phyloP scores from a whole-genome alignment of 1,140 invertebrate species.

The Platyscapa corneri region DNA sequence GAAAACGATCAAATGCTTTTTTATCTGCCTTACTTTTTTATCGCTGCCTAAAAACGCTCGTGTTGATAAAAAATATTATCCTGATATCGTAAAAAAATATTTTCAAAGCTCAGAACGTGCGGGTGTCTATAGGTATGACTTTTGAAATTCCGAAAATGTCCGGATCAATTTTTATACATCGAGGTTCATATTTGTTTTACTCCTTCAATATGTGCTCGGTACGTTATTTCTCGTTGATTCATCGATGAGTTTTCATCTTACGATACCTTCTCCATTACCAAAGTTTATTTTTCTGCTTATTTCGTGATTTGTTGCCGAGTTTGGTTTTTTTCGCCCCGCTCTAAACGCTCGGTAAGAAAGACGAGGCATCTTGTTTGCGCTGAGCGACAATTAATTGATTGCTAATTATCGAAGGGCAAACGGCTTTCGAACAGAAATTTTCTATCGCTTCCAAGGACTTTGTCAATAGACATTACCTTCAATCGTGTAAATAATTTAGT shows the following conservation, averaged over 20 bases:
- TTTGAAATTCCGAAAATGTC: slow-evolving; percentile 4
- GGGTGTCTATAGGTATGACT: not conserved
- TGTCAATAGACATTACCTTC: too few species aligned
- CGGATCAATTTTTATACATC: not conserved
- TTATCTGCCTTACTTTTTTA: not conserved
- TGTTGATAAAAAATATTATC: not conserved
- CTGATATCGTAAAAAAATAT: not conserved
- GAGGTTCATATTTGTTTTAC: slow-evolving; percentile 3
- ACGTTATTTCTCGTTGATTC: slow-evolving; percentile 1
- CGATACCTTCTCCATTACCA: slow-evolving; percentile 1
- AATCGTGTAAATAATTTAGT: too few species aligned
- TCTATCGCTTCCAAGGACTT: too few species aligned
- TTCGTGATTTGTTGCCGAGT: not conserved
- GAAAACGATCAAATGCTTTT: not conserved
- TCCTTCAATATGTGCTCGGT: not conserved
- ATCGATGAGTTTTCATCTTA: slow-evolving; percentile 17
- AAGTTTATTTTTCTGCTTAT: slow-evolving; percentile 10
- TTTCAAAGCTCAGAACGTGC: not conserved
- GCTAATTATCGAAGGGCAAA: too few species aligned
- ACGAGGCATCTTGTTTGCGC: not conserved
- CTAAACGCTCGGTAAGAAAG: too few species aligned
- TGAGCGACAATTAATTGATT: too few species aligned
- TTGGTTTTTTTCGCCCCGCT: too few species aligned
- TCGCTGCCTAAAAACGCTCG: not conserved
- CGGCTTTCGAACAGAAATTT: too few species aligned